Conservation (phyloP, 2,888 invertebrate genomes). For the Noctua janthe region DNA sequence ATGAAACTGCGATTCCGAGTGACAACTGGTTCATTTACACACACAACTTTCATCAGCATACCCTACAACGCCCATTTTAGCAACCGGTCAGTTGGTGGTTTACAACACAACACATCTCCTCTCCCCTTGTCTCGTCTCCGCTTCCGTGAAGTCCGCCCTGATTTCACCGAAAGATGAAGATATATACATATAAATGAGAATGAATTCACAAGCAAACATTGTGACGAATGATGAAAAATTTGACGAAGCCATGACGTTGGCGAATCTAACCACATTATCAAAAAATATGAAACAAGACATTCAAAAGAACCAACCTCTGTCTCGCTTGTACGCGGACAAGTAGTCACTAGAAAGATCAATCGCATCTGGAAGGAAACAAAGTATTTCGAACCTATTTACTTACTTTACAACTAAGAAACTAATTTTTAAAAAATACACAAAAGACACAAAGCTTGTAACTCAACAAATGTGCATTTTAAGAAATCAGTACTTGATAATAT, state of each 20-base stretch:
- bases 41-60: no score
- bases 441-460: neutral
- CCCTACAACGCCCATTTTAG: no score
- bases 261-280: neutral
- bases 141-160: neutral
- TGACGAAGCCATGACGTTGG: neutral
- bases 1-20: no score
- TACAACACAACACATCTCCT: neutral
- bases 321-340: conserved; percentile 79
- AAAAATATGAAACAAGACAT: neutral
- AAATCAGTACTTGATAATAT: neutral
- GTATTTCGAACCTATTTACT: neutral
- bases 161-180: no score
- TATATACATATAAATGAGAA: neutral
- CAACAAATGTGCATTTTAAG: neutral
- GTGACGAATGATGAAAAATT: neutral
- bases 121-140: neutral
- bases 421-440: neutral
- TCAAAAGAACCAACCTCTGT: conserved; percentile 74
- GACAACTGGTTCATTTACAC: no score
- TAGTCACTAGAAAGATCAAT: conserved; percentile 76
- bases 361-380: conserved; percentile 74
- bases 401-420: neutral
- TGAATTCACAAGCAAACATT: neutral
- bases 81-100: neutral